Conservation (phyloP, 2,888 invertebrate genomes). For the Apamea monoglypha region DNA sequence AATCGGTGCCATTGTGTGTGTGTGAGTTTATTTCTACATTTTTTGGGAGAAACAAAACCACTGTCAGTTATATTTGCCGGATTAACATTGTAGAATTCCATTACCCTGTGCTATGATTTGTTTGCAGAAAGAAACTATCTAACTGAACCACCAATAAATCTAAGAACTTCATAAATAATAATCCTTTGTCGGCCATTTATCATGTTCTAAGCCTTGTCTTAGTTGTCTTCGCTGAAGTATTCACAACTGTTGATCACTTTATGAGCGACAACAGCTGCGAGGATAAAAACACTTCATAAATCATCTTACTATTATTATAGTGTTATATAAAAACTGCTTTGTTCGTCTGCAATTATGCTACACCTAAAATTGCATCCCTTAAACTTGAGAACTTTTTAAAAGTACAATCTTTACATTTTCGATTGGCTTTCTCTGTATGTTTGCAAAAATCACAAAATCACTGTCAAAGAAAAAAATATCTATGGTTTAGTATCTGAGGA, state of each 20-base stretch:
- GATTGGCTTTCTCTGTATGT: neutral
- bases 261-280: conserved; percentile 49
- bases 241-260: conserved; percentile 30
- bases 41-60: neutral
- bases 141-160: conserved; percentile 38
- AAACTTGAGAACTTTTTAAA: neutral
- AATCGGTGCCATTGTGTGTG: neutral
- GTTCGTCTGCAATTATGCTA: neutral
- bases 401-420: neutral
- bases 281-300: conserved; percentile 32
- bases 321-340: neutral
- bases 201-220: conserved; percentile 26
- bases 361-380: neutral
- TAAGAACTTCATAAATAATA: conserved; percentile 29
- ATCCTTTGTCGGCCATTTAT: conserved; percentile 30
- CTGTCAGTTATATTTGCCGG: neutral
- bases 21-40: conserved; percentile 11
- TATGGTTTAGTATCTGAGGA: neutral
- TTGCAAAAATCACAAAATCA: neutral
- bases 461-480: neutral
- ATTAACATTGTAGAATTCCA: conserved; percentile 5
- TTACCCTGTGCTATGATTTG: neutral
- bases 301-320: conserved; percentile 30
- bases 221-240: conserved; percentile 24
- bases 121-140: conserved; percentile 7